Conservation (phyloP, 2,797 vertebrate species). For the Dendrocincla tyrannina region DNA sequence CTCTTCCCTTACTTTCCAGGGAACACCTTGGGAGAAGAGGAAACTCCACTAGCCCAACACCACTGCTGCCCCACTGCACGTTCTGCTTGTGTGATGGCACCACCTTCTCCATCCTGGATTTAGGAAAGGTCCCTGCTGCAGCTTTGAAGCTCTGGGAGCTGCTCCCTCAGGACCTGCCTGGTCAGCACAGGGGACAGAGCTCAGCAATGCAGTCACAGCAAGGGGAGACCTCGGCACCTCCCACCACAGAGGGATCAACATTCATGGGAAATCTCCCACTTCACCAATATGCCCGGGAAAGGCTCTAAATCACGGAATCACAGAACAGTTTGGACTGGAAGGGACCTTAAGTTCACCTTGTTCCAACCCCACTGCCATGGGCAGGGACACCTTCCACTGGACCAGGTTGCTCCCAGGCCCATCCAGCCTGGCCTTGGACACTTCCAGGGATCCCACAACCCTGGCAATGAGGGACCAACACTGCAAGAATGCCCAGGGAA, state of each 20-base stretch:
- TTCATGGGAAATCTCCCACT: neutral
- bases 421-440: neutral
- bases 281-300: neutral
- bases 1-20: neutral
- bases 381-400: neutral
- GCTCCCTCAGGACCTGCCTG: neutral
- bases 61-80: neutral
- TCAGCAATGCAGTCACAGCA: neutral
- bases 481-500: neutral
- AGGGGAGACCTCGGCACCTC: neutral
- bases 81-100: rapidly evolving
- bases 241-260: neutral
- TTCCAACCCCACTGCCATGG: neutral
- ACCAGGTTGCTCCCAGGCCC: neutral
- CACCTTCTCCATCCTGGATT: neutral
- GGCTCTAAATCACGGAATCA: neutral
- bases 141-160: neutral
- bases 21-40: neutral
- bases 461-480: neutral
- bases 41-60: neutral
- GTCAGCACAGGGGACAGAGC: neutral
- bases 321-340: neutral
- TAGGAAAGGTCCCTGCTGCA: neutral
- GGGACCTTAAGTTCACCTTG: neutral
- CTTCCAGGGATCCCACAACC: neutral